Evolutionary conservation across 2,888 invertebrate genomes (phyloP), one percentile per base, ranked within the genome.

Genomic region (Pristionchus arcanus): DNA sequence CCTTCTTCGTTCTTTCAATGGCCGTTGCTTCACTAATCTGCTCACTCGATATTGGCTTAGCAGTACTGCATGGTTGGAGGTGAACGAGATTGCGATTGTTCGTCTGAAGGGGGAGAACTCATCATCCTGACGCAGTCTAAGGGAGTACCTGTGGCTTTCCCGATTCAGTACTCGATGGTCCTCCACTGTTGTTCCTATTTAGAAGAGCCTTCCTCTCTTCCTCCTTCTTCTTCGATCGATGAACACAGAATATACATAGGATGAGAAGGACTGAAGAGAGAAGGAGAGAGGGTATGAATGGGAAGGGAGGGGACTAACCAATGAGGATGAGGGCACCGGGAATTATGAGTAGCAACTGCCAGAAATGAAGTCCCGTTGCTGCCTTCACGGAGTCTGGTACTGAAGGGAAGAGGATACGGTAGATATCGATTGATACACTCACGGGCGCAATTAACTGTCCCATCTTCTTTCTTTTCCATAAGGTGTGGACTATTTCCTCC

Each of bases 161-260:
- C 11, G 71, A 71, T 13, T 71, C 71, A 21, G 71, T 71, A 34
- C 71, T 71, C 9, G 71, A 71, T 9, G 31, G 71, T 9, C 1
- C 31, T 13, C 21, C 59, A 59, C 59, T n/a, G 19, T 49, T 42
- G 21, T 49, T 77, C 77, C 34, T 77, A 42, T 77, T 77, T 25
- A 77, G 37, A 25, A 77, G 77, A 37, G 37, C 49, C 77, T 77
- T 77, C 77, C 31, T 77, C 77, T 37, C 77, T 25, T 42, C 77
- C 16, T 77, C 77, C n/a, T 77, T 77, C 77, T 37, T 74, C 74
- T 74, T 74, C 37, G 34, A 74, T 74, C 42, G 77, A 77, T 5
- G 77, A 42, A n/a, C 19, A 15, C 31, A 77, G 77, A 42, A 31
- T 42, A 37, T 34, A 42, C n/a, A 77, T n/a, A 37, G 34, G 25